A percentile compares a stretch with the other conserved stretches of the same genome.
Conservation (phyloP, 2,888 invertebrate species). For the Pristionchus maxplancki region DNA sequence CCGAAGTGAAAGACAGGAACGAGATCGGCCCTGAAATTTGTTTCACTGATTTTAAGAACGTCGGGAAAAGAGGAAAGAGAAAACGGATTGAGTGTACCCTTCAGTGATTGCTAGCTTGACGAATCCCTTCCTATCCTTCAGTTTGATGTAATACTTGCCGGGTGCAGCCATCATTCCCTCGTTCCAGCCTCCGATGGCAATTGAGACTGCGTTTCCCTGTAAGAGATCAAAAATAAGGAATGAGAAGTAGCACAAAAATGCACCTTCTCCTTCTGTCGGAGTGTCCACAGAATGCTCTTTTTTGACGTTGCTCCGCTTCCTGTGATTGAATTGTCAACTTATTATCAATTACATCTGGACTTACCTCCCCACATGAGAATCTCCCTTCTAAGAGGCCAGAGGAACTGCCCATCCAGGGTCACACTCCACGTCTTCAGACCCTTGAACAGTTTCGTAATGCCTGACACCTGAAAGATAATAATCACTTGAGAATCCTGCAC, state of each 20-base stretch:
- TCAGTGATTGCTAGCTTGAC: neutral
- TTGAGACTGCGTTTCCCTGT: constrained; percentile 7
- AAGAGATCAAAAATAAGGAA: neutral
- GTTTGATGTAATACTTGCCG: neutral
- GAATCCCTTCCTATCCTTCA: constrained; percentile 35
- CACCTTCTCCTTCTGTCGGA: constrained; percentile 13
- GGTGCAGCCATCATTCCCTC: constrained; percentile 2
- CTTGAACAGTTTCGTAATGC: neutral
- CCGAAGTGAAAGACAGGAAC: constrained; percentile 41
- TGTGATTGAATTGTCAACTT: no score
- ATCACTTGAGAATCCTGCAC: no score
- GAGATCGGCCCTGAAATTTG: constrained; percentile 36
- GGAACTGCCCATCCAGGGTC: neutral
- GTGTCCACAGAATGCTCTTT: neutral
- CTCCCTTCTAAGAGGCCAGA: constrained; percentile 10
- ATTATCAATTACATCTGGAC: neutral
- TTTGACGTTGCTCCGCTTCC: neutral
- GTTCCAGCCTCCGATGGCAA: constrained; percentile 3
- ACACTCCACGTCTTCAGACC: neutral
- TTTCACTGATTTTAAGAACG: no score
- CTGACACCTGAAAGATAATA: neutral
- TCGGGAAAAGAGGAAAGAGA: no score
- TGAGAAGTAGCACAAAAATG: no score
- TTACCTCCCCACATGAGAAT: neutral
- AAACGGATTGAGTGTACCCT: neutral